Percentiles rank a stretch among this genome's conserved stretches.
phyloP scores from a whole-genome alignment of 2,797 vertebrate genomes.

The Ptychobarbus kaznakovi region DNA sequence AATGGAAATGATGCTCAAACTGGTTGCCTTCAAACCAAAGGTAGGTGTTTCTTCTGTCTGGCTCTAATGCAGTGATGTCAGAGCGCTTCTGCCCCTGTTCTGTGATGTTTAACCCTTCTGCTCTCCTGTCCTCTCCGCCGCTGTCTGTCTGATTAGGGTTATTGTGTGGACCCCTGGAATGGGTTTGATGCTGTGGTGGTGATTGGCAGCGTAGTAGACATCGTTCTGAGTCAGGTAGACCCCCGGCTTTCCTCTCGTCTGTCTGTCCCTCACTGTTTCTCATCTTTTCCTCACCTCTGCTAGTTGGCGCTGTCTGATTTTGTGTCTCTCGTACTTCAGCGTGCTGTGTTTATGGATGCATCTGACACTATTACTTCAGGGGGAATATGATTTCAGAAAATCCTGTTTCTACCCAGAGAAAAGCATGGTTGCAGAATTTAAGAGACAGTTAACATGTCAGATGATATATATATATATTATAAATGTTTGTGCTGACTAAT shows the following conservation, averaged over 20 bases:
- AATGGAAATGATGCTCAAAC: conserved; percentile 98
- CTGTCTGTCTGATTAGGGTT: conserved; percentile 86
- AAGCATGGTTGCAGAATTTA: not conserved
- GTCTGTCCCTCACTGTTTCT: conserved; percentile 72
- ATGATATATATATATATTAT: not conserved
- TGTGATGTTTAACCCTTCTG: conserved; percentile 42
- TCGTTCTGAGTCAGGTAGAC: conserved; percentile 99
- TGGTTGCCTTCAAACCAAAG: conserved; percentile 98
- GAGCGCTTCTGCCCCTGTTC: not conserved
- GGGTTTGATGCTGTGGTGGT: conserved; percentile 99
- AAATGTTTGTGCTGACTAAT: not conserved
- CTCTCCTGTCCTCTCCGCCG: conserved; percentile 37
- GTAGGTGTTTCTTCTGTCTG: conserved; percentile 69
- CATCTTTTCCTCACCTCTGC: conserved; percentile 64
- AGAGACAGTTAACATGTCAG: not conserved
- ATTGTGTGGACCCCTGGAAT: conserved; percentile 99
- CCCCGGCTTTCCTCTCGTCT: conserved; percentile 61
- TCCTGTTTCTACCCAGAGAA: not conserved
- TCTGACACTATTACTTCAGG: not conserved
- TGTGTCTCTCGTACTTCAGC: conserved; percentile 29
- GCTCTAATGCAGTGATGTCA: not conserved
- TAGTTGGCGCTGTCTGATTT: conserved; percentile 56
- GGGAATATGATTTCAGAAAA: not conserved
- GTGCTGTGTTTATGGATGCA: conserved; percentile 2
- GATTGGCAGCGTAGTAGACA: conserved; percentile 99